phyloP scores from a whole-genome alignment of 2,113 vertebrate genomes.

The Chionodraco myersi region DNA sequence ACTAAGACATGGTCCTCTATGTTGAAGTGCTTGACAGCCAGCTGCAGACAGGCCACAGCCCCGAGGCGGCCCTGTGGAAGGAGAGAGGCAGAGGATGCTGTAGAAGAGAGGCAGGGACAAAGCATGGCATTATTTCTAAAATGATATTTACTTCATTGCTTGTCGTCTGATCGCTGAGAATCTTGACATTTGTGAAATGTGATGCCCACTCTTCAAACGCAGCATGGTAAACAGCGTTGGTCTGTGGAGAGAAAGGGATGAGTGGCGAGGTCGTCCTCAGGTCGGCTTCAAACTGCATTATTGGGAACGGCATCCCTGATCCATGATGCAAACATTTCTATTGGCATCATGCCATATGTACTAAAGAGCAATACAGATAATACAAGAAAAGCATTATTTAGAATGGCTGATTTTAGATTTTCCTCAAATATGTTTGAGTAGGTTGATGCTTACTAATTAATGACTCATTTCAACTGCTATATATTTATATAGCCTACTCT shows the following conservation, averaged over 20 bases:
- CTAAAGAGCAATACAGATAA: background rate
- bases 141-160: conserved; percentile 78
- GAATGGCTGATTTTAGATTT: background rate
- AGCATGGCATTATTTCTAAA: background rate
- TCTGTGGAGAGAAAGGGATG: conserved; percentile 66
- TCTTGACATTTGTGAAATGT: conserved; percentile 75
- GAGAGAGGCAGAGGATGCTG: background rate
- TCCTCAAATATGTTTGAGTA: background rate
- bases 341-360: background rate
- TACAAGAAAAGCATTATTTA: background rate
- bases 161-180: conserved; percentile 83
- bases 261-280: background rate
- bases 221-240: conserved; percentile 79
- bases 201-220: conserved; percentile 84
- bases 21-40: conserved; percentile 80
- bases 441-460: too few relatives aligned
- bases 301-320: background rate
- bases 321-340: background rate
- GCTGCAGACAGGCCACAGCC: conserved; percentile 84
- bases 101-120: background rate
- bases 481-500: background rate
- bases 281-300: background rate
- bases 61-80: conserved; percentile 81
- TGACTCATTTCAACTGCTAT: background rate
- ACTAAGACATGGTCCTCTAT: conserved; percentile 82